A percentile compares a stretch with the other conserved stretches of the same genome.
Evolutionary conservation across 2,797 vertebrate species (phyloP).

Genomic region (Alcedo quadribrachys): DNA sequence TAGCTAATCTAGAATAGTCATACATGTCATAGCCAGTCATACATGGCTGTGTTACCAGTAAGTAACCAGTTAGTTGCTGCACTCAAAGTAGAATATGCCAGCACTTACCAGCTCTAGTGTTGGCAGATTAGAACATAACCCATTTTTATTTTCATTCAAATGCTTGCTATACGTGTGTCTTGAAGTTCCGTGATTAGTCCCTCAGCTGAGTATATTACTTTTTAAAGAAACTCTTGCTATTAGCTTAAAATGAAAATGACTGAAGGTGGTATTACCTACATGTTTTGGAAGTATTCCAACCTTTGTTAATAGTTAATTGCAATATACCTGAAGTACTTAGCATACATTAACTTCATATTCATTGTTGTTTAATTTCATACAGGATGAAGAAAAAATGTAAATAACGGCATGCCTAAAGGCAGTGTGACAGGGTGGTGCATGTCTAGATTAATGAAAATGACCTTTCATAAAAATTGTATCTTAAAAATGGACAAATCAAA

Average conservation of each 20-base stretch:
- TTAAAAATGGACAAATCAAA: slow-evolving; percentile 11
- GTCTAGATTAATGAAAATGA: slow-evolving; percentile 66
- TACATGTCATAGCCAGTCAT: not conserved
- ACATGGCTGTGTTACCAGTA: not conserved
- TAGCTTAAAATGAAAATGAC: slow-evolving; percentile 73
- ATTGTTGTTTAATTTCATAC: slow-evolving; percentile 61
- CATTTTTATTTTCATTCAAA: not conserved
- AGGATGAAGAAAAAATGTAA: slow-evolving; percentile 67
- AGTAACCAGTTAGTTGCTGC: not conserved
- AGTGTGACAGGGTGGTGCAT: slow-evolving; percentile 18
- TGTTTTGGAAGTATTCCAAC: slow-evolving; percentile 67
- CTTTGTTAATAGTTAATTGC: slow-evolving; percentile 65
- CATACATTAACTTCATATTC: slow-evolving; percentile 59
- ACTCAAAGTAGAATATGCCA: no score
- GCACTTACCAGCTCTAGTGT: not conserved
- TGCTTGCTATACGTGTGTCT: not conserved
- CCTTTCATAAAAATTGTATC: slow-evolving; percentile 43
- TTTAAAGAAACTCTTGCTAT: slow-evolving; percentile 58
- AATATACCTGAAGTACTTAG: slow-evolving; percentile 62
- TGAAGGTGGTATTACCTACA: slow-evolving; percentile 63
- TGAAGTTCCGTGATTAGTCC: slow-evolving; percentile 36
- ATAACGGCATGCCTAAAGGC: slow-evolving; percentile 52
- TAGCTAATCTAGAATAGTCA: not conserved
- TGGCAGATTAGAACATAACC: not conserved
- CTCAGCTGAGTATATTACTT: slow-evolving; percentile 23